Base-by-base conservation (phyloP, 2,797 vertebrate species). In the Protosalanx chinensis region DNA sequence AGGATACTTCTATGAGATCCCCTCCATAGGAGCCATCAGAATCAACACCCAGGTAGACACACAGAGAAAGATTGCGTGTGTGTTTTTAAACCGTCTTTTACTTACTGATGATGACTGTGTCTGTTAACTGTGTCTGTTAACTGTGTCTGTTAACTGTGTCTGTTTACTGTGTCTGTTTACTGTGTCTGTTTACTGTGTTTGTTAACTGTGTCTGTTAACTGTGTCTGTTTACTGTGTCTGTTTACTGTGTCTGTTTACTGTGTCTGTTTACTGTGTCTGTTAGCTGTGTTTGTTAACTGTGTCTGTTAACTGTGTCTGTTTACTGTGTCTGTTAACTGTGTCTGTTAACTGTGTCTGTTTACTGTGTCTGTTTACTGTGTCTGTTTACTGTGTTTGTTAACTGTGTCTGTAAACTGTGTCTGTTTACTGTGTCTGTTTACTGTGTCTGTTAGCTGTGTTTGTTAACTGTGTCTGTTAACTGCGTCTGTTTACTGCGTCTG, bases 1-100 rank as follows among this genome's bases (percentile, higher is more conserved):
- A 99, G 98, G 98, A 83, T 98, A 98, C 83, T 99, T 98, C 88
- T 99, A 98, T 80, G 98, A 98, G 93, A 99, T 99, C 73, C 98
- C 98, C 0, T 98, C 97, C 29, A 99, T 99, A 18, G 98, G 98
- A 84, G 98, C 98, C 75, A 99, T 99, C 87, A 92, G 98, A 84
- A 98, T 99, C 88, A 99, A 99, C 87, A 99, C 98, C 60, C 97
- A 98, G 96, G 96, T 98, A 53, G 51, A 53, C 5, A n/a, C 15
- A 53, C 2, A 53, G 51, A 53, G 51, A 5, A n/a, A 53, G 51
- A n/a, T 4, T 63, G 6, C 4, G n/a, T 20, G 61, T 29, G 16
- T 7, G 23, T 56, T 46, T 30, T 70, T 65, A 3, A 57, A 5
- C 29, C 6, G 15, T 27, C 6, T 1, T 41, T 41, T 7, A 41